Evolutionary conservation across 1,140 invertebrate species (phyloP), one percentile per base, ranked within the genome.

Genomic region (Gryllus bimaculatus): DNA sequence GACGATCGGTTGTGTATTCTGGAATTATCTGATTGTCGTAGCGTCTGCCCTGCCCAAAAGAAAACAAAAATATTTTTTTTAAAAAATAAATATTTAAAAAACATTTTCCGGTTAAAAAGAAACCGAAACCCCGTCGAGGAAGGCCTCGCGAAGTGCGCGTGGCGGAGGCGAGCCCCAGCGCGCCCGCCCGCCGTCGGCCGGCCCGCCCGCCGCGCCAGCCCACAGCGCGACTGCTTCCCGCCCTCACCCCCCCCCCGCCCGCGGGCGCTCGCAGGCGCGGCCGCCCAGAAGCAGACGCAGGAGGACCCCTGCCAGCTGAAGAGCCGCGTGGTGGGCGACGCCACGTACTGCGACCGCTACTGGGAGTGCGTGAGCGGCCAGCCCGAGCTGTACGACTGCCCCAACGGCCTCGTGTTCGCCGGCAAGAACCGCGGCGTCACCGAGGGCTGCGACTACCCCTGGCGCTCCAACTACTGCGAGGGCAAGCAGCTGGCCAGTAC

Each of bases 401-500:
- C 95, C 49, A 97, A 96, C 83, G 95, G 95, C 8, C 85, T 96
- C 48, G 95, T 96, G 7, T 97, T 94, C 86, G 93, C 95, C 48
- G 95, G 95, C 0, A 95, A 95, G 84, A 92, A 95, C 83, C 87
- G 93, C 47, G 94, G 94, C 6, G 93, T 95, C 0, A 93, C 94
- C 3, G 93, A 95, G 84, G 93, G 93, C 8, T 95, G 95, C 83
- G 94, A 96, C 86, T 96, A 96, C 84, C 94, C 95, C 0, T 95
- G 94, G 94, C 89, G 94, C 81, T 93, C 93, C 7, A 93, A 94
- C 84, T 95, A 95, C 84, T 96, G 94, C 85, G 93, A 94, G 81
- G 89, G 88, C 78, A 93, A 92, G 84, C 90, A 92, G 82, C 89
- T 92, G 84, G 91, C 92, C 4, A 93, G 90, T 91, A 85, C 88